Evolutionary conservation across 2,888 invertebrate species (phyloP).

Genomic region (Nipponacmea schrenckii): DNA sequence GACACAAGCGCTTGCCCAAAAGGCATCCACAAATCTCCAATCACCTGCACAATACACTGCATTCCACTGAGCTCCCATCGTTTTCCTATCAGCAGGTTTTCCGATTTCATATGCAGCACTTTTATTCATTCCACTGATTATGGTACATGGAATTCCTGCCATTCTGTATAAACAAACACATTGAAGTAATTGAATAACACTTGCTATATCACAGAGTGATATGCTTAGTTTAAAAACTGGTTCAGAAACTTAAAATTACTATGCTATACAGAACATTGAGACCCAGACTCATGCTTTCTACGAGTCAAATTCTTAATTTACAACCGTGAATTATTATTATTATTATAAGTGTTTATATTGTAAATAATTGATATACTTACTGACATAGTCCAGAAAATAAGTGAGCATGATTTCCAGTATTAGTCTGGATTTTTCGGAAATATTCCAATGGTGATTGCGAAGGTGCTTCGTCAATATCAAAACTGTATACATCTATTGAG

Average conservation of each 20-base stretch:
- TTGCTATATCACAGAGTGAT: too few relatives aligned
- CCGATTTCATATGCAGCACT: slow-evolving; percentile 65
- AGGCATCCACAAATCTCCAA: slow-evolving; percentile 63
- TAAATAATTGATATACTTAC: slow-evolving; percentile 39
- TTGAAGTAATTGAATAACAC: neutral
- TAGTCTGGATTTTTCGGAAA: slow-evolving; percentile 58
- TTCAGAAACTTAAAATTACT: too few relatives aligned
- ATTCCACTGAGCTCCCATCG: slow-evolving; percentile 66
- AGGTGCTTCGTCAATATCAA: slow-evolving; percentile 45
- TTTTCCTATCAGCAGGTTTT: slow-evolving; percentile 48
- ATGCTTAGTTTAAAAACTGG: too few relatives aligned
- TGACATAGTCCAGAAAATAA: slow-evolving; percentile 56
- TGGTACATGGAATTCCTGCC: slow-evolving; percentile 59
- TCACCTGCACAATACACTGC: slow-evolving; percentile 59
- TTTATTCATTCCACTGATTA: slow-evolving; percentile 64
- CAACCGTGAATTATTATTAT: too few relatives aligned
- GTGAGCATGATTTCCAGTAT: slow-evolving; percentile 63
- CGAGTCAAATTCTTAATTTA: too few relatives aligned
- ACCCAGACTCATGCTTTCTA: too few relatives aligned
- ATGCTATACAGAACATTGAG: too few relatives aligned
- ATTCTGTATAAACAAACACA: slow-evolving; percentile 44
- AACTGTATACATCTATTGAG: slow-evolving; percentile 54
- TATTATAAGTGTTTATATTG: too few relatives aligned
- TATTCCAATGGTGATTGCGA: slow-evolving; percentile 60
- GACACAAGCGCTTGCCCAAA: slow-evolving; percentile 64